These are phyloP conservation scores for Rhea americana DNA, from an alignment of 2,113 vertebrate species.

Conservation along the genomic window DNA sequence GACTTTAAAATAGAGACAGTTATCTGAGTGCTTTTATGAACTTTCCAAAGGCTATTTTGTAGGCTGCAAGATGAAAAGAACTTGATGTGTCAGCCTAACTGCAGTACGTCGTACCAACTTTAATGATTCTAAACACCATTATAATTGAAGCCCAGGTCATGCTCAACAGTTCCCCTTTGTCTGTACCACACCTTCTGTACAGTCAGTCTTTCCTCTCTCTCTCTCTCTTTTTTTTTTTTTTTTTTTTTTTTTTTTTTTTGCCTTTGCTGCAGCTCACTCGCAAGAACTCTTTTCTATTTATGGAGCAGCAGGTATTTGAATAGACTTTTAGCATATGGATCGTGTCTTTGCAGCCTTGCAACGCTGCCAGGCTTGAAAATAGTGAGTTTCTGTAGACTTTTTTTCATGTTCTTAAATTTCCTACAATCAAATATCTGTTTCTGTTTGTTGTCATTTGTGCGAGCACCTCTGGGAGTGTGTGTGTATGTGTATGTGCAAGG, in stretches of 20 bases:
- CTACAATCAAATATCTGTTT: neutral
- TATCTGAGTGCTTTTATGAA: slow-evolving; percentile 26
- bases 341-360: neutral
- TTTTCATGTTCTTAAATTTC: neutral
- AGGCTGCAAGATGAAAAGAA: neutral
- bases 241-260: too few relatives aligned
- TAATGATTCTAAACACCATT: neutral
- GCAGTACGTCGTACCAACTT: neutral
- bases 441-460: neutral
- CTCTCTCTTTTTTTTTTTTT: too few relatives aligned
- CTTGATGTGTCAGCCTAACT: neutral
- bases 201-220: neutral
- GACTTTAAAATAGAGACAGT: neutral
- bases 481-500: neutral
- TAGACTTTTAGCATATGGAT: slow-evolving; percentile 22
- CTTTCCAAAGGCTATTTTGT: slow-evolving; percentile 11
- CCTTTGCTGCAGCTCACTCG: neutral
- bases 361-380: neutral
- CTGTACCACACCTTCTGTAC: neutral
- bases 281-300: slow-evolving; percentile 29
- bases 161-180: neutral
- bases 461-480: neutral
- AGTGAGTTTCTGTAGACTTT: neutral
- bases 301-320: slow-evolving; percentile 10
- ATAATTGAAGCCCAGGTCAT: neutral